These are phyloP conservation scores for Ifrita kowaldi DNA, from an alignment of 2,113 vertebrate species.

Conservation along the genomic window DNA sequence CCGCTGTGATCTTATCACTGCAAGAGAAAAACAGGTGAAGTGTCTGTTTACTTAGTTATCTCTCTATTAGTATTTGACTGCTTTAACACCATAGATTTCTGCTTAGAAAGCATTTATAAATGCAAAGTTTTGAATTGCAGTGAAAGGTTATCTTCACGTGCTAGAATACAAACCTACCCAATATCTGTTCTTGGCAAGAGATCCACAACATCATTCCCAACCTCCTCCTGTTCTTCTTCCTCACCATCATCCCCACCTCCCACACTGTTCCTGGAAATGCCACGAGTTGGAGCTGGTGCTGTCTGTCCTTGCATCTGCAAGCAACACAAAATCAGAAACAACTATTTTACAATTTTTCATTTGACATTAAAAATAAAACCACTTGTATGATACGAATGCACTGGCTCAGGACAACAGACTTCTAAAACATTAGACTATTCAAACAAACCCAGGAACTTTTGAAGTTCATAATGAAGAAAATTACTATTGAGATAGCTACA, in stretches of 20 bases:
- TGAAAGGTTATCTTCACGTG: neutral
- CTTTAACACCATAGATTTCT: neutral
- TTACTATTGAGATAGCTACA: neutral
- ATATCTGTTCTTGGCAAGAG: slow-evolving; percentile 91
- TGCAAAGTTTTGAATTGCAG: neutral
- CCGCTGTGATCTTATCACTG: slow-evolving; percentile 92
- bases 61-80: neutral
- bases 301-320: slow-evolving; percentile 91
- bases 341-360: neutral
- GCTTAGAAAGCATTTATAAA: neutral
- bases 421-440: neutral
- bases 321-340: neutral
- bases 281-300: slow-evolving; percentile 82
- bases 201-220: slow-evolving; percentile 86
- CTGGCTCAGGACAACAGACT: neutral
- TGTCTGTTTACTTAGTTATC: neutral
- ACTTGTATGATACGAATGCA: accelerated
- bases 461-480: neutral
- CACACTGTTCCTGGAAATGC: slow-evolving; percentile 67
- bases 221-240: slow-evolving; percentile 81
- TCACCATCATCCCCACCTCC: slow-evolving; percentile 79
- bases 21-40: neutral
- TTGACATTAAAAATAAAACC: neutral
- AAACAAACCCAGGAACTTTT: neutral
- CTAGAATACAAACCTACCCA: slow-evolving; percentile 69